phyloP scores from a whole-genome alignment of 2,888 invertebrate species.

The Ctenicera cuprea region DNA sequence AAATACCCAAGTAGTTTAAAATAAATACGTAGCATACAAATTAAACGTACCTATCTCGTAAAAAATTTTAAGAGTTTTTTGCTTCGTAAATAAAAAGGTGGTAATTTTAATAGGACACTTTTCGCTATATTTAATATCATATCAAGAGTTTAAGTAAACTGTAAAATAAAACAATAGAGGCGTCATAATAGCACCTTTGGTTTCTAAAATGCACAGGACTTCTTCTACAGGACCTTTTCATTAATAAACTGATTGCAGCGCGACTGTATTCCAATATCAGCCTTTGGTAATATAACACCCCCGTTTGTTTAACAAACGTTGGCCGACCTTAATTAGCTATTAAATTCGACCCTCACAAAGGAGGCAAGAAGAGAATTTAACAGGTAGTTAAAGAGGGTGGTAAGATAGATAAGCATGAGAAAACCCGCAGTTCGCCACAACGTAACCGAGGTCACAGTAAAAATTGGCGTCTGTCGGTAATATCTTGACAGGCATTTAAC shows the following conservation, averaged over 20 bases:
- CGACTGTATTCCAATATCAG: slow-evolving; percentile 15
- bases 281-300: slow-evolving; percentile 16
- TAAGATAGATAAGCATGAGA: neutral
- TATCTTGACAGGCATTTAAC: slow-evolving; percentile 56
- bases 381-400: slow-evolving; percentile 23
- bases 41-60: no score
- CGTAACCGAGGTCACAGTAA: slow-evolving; percentile 40
- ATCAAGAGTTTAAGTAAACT: no score
- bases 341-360: slow-evolving; percentile 14
- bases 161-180: no score
- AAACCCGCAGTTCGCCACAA: slow-evolving; percentile 37
- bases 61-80: no score
- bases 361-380: slow-evolving; percentile 31
- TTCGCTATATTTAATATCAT: no score
- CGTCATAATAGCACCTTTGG: neutral
- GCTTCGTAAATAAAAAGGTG: no score
- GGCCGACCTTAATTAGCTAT: slow-evolving; percentile 28
- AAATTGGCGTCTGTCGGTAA: slow-evolving; percentile 49
- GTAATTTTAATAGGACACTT: no score
- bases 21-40: no score
- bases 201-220: neutral
- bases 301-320: slow-evolving; percentile 13
- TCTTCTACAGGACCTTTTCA: neutral
- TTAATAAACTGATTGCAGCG: neutral
- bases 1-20: no score